These are phyloP conservation scores for Hyperoplus lanceolatus DNA, from an alignment of 2,797 vertebrate genomes.

Conservation along the genomic window DNA sequence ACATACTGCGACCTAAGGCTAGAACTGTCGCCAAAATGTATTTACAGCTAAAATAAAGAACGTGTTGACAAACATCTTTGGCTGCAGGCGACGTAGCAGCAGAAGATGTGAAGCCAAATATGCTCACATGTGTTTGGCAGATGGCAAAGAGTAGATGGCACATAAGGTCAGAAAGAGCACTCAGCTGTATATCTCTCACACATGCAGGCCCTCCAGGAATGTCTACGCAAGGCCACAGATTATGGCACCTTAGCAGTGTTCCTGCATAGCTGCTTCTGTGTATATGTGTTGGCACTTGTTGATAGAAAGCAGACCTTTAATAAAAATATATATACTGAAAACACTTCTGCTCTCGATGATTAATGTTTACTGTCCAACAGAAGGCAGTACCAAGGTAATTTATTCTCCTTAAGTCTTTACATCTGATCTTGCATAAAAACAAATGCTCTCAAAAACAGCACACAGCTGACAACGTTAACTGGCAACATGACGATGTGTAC, in stretches of 20 bases:
- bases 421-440: not conserved
- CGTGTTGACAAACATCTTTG: slow-evolving; percentile 52
- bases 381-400: not conserved
- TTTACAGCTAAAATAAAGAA: slow-evolving; percentile 5
- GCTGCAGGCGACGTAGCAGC: slow-evolving; percentile 36
- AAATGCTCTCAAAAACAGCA: not conserved
- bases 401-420: not conserved
- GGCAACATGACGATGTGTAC: not conserved
- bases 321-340: slow-evolving; percentile 34
- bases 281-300: slow-evolving; percentile 42
- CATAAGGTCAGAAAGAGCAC: slow-evolving; percentile 69
- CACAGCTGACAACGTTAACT: not conserved
- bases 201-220: slow-evolving; percentile 74
- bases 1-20: not conserved
- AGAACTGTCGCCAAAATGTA: slow-evolving; percentile 6
- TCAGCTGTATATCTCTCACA: slow-evolving; percentile 77
- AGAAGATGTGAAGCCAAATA: not conserved
- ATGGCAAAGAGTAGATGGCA: slow-evolving; percentile 80
- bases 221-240: slow-evolving; percentile 69
- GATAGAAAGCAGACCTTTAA: slow-evolving; percentile 61
- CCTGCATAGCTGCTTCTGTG: slow-evolving; percentile 18
- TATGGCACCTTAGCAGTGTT: slow-evolving; percentile 48
- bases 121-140: slow-evolving; percentile 80
- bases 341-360: slow-evolving; percentile 45
- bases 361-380: slow-evolving; percentile 34